Base-by-base conservation (phyloP, 1,140 invertebrate genomes). In the Brachystomella parvula region DNA sequence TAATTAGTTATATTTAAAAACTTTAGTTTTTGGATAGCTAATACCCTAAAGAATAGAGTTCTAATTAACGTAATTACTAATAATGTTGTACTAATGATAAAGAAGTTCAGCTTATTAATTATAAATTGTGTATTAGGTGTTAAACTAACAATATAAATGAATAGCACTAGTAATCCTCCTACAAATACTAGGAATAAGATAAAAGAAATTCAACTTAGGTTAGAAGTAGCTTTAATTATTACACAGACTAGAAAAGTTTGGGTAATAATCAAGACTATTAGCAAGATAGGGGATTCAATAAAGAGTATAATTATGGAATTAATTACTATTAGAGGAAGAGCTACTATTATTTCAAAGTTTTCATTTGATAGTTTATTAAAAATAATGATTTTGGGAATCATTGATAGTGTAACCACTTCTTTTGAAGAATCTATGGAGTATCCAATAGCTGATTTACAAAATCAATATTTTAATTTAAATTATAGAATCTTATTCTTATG, bases 121-220 rank as follows among this genome's bases (percentile, higher is more conserved):
- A 57, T 59, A 62, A 68, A 68, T 30, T 58, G 60, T 67, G 72
- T 66, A 66, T 74, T 74, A 29, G 68, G 57, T 12, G 66, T 64
- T 32, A 74, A 32, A 1, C 65, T 71, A n/a, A 39, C 29, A 57
- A 74, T 70, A 65, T 74, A 74, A 62, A 69, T 59, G 64, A 74
- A 74, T 49, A 74, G 17, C 33, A 74, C 64, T 67, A 74, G 64
- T 53, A 74, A 19, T n/a, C 70, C 72, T n/a, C 73, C 73, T 47
- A 74, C 60, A 67, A 72, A 74, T 63, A 74, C 70, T 69, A 74
- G 56, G 57, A 74, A 74, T 47, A 74, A 47, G 32, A 72, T 66
- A 63, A 64, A 70, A 9, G 70, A 62, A 29, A 74, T 65, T 65
- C 67, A 74, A n/a, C 12, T 21, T 2, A 39, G 63, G 39, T 58